These are phyloP conservation scores for Nomia melanderi DNA, from an alignment of 1,140 invertebrate genomes.

Conservation along the genomic window DNA sequence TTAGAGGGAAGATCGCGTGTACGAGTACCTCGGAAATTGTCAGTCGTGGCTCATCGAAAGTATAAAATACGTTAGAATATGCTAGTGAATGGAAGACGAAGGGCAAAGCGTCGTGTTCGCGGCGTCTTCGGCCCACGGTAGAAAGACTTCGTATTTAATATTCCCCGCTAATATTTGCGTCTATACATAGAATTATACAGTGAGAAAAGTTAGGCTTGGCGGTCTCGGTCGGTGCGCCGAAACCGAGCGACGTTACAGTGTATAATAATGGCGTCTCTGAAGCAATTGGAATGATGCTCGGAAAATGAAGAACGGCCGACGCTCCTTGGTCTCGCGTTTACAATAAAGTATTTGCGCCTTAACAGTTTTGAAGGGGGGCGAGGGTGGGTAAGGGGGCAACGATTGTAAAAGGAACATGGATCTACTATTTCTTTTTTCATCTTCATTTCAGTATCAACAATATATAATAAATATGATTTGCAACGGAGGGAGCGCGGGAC, in stretches of 20 bases:
- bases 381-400: slow-evolving; percentile 40
- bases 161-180: slow-evolving; percentile 24
- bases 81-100: slow-evolving; percentile 49
- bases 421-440: slow-evolving; percentile 9
- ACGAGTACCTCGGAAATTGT: background rate
- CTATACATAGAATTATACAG: slow-evolving; percentile 43
- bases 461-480: slow-evolving; percentile 51
- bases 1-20: background rate
- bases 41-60: slow-evolving; percentile 34
- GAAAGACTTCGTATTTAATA: slow-evolving; percentile 25
- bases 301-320: slow-evolving; percentile 41
- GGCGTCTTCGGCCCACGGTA: slow-evolving; percentile 28
- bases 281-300: slow-evolving; percentile 31
- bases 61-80: slow-evolving; percentile 35
- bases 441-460: slow-evolving; percentile 49
- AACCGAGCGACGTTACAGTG: slow-evolving; percentile 15
- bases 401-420: slow-evolving; percentile 57
- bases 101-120: slow-evolving; percentile 30
- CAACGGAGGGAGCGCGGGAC: background rate
- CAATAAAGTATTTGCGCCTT: slow-evolving; percentile 39
- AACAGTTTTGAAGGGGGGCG: slow-evolving; percentile 9
- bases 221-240: slow-evolving; percentile 38
- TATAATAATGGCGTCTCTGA: background rate
- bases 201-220: slow-evolving; percentile 55
- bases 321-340: slow-evolving; percentile 60